These are phyloP conservation scores for Eupithecia pulchellata DNA, from an alignment of 2,888 invertebrate species.

Conservation along the genomic window DNA sequence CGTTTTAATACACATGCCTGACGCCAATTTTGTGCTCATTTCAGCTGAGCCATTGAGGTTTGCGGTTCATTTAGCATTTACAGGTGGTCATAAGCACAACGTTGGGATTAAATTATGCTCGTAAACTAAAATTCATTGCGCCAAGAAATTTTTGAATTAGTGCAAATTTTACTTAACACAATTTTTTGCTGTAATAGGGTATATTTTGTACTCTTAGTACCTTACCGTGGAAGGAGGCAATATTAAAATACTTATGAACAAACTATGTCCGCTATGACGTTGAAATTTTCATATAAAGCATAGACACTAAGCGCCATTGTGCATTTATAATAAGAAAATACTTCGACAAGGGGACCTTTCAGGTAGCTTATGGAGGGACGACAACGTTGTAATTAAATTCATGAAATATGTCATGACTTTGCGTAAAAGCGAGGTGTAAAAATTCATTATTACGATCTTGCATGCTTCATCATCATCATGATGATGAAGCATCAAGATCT, in stretches of 20 bases:
- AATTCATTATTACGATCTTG: no score
- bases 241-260: constrained; percentile 7
- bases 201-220: not conserved
- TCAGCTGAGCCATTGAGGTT: not conserved
- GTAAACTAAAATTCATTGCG: not conserved
- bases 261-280: constrained; percentile 8
- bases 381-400: not conserved
- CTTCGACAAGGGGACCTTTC: not conserved
- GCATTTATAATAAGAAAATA: constrained; percentile 5
- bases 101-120: not conserved
- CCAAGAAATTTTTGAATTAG: not conserved
- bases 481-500: no score
- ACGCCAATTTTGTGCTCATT: constrained; percentile 3
- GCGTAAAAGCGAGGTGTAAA: not conserved
- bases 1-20: not conserved
- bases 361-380: not conserved
- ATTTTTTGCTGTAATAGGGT: not conserved
- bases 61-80: not conserved
- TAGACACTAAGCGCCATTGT: constrained; percentile 4
- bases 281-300: constrained; percentile 8
- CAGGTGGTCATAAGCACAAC: not conserved
- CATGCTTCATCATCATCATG: no score
- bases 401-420: not conserved
- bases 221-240: not conserved
- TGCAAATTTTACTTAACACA: not conserved